Percentiles rank a stretch among this genome's conserved stretches.
Conservation (phyloP, 2,113 vertebrate species). For the Coturnix japonica region DNA sequence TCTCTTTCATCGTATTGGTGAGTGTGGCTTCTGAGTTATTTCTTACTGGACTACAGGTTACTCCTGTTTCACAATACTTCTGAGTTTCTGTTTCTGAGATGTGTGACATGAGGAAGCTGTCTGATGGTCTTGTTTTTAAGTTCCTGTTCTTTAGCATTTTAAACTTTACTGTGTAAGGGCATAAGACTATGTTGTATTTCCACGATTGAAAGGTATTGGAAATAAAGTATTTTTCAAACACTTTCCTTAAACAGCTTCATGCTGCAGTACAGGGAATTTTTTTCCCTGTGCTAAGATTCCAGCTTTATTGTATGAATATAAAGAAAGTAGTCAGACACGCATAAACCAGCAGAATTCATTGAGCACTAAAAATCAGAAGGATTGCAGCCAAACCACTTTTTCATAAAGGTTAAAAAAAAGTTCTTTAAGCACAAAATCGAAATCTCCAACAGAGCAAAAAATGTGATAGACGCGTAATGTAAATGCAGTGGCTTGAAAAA, state of each 20-base stretch:
- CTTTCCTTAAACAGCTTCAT: not conserved
- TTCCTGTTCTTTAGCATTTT: not conserved
- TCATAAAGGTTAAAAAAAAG: not conserved
- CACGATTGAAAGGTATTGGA: not conserved
- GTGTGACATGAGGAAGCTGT: not conserved
- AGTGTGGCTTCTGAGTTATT: not conserved
- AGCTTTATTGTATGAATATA: not conserved
- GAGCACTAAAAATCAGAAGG: not conserved
- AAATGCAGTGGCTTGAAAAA: not conserved
- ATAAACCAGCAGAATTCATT: not conserved
- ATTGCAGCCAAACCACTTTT: not conserved
- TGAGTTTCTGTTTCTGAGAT: not conserved
- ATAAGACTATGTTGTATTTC: not conserved
- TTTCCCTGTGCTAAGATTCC: not conserved
- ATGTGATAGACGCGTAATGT: not conserved
- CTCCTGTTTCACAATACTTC: not conserved
- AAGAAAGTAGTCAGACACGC: not conserved
- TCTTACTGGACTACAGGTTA: not conserved
- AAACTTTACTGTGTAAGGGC: not conserved
- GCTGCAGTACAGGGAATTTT: not conserved
- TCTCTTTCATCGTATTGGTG: not conserved
- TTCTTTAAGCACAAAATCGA: not conserved
- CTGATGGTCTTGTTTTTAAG: not conserved
- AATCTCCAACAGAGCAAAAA: not conserved
- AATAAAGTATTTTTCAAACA: not conserved